Evolutionary conservation across 2,888 invertebrate species (phyloP), one percentile per base, ranked within the genome.

Genomic region (Rotaria socialis): DNA sequence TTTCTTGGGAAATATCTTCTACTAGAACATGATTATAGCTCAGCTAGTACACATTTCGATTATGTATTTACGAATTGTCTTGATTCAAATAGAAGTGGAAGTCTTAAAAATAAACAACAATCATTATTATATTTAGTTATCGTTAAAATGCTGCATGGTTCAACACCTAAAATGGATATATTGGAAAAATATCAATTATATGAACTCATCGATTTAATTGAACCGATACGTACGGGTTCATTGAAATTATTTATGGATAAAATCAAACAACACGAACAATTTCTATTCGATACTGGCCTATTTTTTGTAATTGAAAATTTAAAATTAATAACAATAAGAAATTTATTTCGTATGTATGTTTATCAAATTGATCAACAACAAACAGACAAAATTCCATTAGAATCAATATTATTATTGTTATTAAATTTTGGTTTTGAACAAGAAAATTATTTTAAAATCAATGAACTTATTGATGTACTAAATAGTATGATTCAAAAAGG

Each of bases 381-480:
- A 80, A 47, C 47, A 43, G 41, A 10, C n/a, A 80, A 47, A 47
- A 80, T 80, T 47, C 80, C 80, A 80, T 80, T 80, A n/a, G 80
- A 80, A n/a, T 10, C 75, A 43, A 47, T 16, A 24, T 47, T 80
- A 47, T 80, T 80, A 47, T 7, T 24, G n/a, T n/a, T 80, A 47
- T 47, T 80, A 43, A 80, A 80, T 80, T 80, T n/a, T 80, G 67
- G 35, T 67, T 67, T 67, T 35, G 24, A 80, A 24, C 24, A 47
- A 80, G 47, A 80, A 47, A 47, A 80, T 47, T 80, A 3, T 24
- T 80, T 47, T 80, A 47, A 24, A 24, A 47, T 80, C 11, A 80
- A 80, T 80, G 80, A 80, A 80, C 80, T 80, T n/a, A 80, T 80
- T 80, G 80, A 80, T 80, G 24, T 80, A 47, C n/a, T 80, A 47